Evolutionary conservation across 64 coral and sea anemone species (phyloP).

Genomic region (Actinia tenebrosa): DNA sequence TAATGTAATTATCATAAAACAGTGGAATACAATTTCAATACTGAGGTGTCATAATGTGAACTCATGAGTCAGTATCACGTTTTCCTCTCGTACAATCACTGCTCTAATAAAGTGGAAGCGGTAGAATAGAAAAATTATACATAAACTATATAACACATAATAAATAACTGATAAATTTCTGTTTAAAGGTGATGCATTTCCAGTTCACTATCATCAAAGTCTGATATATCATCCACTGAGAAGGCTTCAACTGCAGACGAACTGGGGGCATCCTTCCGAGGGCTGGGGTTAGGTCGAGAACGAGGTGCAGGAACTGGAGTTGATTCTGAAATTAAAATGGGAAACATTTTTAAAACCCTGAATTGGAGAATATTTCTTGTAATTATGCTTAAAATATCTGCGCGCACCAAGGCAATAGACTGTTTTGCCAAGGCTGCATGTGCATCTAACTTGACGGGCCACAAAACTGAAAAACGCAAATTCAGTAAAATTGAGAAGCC

Average conservation of each 20-base stretch:
- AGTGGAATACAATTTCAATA: too few species aligned
- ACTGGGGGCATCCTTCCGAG: conserved; percentile 28
- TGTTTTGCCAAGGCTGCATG: too few species aligned
- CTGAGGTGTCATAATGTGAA: too few species aligned
- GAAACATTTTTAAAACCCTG: conserved; percentile 1
- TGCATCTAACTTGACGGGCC: too few species aligned
- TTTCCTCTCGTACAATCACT: too few species aligned
- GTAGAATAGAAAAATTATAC: neutral
- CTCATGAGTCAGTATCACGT: too few species aligned
- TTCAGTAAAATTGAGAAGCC: too few species aligned
- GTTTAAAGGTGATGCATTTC: conserved; percentile 9
- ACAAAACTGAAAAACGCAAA: too few species aligned
- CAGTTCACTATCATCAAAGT: conserved; percentile 41
- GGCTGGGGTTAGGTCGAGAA: conserved; percentile 29
- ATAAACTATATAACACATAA: neutral
- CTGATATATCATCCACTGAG: conserved; percentile 43
- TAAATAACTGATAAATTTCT: neutral
- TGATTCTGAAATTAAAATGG: neutral
- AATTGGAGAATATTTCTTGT: neutral
- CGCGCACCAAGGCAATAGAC: too few species aligned
- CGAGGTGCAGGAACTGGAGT: neutral
- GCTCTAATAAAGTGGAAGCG: too few species aligned
- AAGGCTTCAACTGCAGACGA: conserved; percentile 44
- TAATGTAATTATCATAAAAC: too few species aligned
- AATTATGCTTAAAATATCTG: too few species aligned